Base-by-base conservation (phyloP, 2,888 invertebrate species). In the Nephrotoma appendiculata region DNA sequence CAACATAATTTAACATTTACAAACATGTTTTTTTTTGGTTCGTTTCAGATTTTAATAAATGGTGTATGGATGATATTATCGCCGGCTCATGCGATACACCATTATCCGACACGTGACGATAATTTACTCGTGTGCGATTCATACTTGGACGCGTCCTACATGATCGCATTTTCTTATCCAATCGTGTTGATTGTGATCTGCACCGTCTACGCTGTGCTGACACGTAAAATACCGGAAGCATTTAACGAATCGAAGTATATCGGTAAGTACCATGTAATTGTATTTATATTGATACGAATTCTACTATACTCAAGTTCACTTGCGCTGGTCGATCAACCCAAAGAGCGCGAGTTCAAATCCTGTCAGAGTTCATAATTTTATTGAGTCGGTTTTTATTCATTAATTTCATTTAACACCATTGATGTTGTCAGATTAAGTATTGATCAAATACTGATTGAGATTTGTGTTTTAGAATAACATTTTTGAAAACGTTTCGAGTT, bases 241-340 rank as follows among this genome's bases (percentile, higher is more conserved):
- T 99, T 99, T 92, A 99, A 99, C 92, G 99, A 98, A 92, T 98
- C 98, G 89, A 98, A 98, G 92, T 98, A 98, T 92, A 98, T 98
- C 89, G 98, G 99, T 94, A 89, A 93, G 94, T 91, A 71, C 52
- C n/a, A 31, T 31, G 31, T 31, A 31, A 31, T 31, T 2, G 31
- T 31, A 31, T 31, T 31, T 31, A 31, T 31, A 31, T n/a, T n/a
- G n/a, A n/a, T n/a, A n/a, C n/a, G n/a, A n/a, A n/a, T n/a, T n/a
- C n/a, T n/a, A n/a, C n/a, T n/a, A n/a, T n/a, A n/a, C n/a, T n/a
- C n/a, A n/a, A n/a, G n/a, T n/a, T n/a, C n/a, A n/a, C n/a, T n/a
- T n/a, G n/a, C n/a, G n/a, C n/a, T n/a, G n/a, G n/a, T n/a, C n/a
- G n/a, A n/a, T n/a, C n/a, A n/a, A n/a, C n/a, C n/a, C n/a, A n/a